Percentiles rank a stretch among this genome's conserved stretches.
phyloP scores from a whole-genome alignment of 2,888 invertebrate species.

The Ormyrus pomaceus region DNA sequence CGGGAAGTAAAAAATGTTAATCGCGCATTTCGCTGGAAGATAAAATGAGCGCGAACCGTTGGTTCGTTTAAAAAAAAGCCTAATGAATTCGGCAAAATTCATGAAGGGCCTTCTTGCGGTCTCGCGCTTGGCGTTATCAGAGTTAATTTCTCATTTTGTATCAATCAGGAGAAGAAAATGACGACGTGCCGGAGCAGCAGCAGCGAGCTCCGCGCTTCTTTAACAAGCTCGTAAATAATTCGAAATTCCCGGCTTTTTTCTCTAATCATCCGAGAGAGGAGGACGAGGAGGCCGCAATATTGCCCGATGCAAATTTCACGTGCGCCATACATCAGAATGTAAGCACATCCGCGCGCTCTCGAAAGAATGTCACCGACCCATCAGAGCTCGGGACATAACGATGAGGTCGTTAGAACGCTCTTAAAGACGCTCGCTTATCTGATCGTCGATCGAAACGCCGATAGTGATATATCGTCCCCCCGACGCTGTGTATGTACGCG shows the following conservation, averaged over 20 bases:
- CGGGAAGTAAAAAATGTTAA: no score
- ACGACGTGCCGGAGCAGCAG: no score
- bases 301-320: constrained; percentile 41
- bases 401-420: constrained; percentile 49
- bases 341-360: background rate
- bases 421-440: constrained; percentile 50
- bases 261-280: constrained; percentile 18
- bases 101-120: no score
- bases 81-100: no score
- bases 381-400: constrained; percentile 44
- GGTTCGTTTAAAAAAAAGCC: no score
- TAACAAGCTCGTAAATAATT: constrained; percentile 50
- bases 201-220: background rate
- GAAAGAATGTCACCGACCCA: constrained; percentile 37
- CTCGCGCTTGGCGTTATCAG: constrained; percentile 6
- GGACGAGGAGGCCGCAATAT: background rate
- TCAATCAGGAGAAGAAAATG: constrained; percentile 14
- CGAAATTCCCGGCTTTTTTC: constrained; percentile 32
- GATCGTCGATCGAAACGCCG: constrained; percentile 51
- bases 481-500: constrained; percentile 23
- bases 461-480: constrained; percentile 49
- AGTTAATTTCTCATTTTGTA: constrained; percentile 22
- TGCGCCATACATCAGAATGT: constrained; percentile 32
- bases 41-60: no score
- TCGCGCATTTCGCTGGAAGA: no score